Evolutionary conservation across 1,140 invertebrate species (phyloP), one percentile per base, ranked within the genome.

Genomic region (Luehdorfia chinensis): DNA sequence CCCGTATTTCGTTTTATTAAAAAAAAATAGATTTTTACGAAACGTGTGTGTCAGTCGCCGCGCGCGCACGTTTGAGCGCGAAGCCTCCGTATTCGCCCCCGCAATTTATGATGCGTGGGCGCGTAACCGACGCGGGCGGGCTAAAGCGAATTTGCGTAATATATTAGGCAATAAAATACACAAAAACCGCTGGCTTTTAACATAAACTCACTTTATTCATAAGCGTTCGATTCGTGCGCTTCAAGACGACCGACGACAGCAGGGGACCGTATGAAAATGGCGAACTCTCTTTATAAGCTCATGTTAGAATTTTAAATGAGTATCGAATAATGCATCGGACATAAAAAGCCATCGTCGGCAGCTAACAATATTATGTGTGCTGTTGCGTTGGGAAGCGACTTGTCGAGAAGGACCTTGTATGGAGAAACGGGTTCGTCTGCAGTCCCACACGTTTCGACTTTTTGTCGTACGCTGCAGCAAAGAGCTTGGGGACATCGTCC

Each of bases 221-320:
- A 23, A 43, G 36, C 31, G 33, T 48, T 54, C 16, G 41, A 50
- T 48, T 23, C 13, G 46, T 50, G 60, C 36, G 53, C n/a, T n/a
- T n/a, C 11, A 50, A 66, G 48, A 69, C 78, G 69, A 72, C 80
- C 73, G 66, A 9, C 75, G 59, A 56, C 73, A 75, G 71, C 80
- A 73, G 78, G 75, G 73, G 61, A 75, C 62, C 72, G 67, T 58
- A 66, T 75, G 64, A 73, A 80, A 85, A 85, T 85, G 81, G 81
- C 81, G 46, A 72, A 62, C 76, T 80, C 74, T 78, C 75, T 80
- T 81, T 78, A 78, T 80, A 80, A 69, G 75, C 48, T 71, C 69
- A 80, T 73, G 78, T 85, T 85, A 85, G 79, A 84, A 85, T 85
- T 85, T 85, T 81, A 85, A 85, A 85, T 85, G 81, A 84, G 77